Evolutionary conservation across 2,888 invertebrate species (phyloP).

Genomic region (Microplitis manilae): DNA sequence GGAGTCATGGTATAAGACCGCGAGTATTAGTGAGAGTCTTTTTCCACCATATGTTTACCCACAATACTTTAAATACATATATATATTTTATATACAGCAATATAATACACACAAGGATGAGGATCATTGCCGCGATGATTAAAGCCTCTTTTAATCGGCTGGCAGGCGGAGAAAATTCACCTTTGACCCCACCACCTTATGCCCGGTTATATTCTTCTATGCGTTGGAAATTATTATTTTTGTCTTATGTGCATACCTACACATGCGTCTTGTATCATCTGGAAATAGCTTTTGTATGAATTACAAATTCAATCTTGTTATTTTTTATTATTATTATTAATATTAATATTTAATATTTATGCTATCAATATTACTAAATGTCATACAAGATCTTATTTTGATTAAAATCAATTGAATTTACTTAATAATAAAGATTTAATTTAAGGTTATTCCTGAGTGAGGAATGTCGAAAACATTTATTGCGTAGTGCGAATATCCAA

Average conservation of each 20-base stretch:
- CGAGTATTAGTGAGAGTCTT: constrained; percentile 3
- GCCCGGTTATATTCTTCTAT: constrained; percentile 19
- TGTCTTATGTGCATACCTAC: constrained; percentile 13
- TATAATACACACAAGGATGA: constrained; percentile 23
- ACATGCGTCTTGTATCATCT: constrained; percentile 12
- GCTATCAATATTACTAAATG: too few species aligned
- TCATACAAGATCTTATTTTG: too few species aligned
- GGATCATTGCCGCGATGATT: constrained; percentile 50
- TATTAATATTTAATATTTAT: too few species aligned
- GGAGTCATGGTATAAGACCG: constrained; percentile 7
- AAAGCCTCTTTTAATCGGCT: constrained; percentile 56
- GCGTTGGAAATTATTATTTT: constrained; percentile 31
- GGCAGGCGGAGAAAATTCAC: constrained; percentile 54
- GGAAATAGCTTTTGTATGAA: too few species aligned
- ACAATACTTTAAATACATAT: constrained; percentile 10
- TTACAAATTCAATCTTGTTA: too few species aligned
- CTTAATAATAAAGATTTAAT: too few species aligned
- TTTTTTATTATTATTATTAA: too few species aligned
- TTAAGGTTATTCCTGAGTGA: too few species aligned
- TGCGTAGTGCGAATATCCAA: too few species aligned
- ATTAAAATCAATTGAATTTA: too few species aligned
- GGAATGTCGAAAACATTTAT: too few species aligned
- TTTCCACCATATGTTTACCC: constrained; percentile 14
- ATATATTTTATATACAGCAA: not conserved
- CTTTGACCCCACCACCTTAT: constrained; percentile 51